Base-by-base conservation (phyloP, 2,113 vertebrate genomes). In the Circaetus cinerascens region DNA sequence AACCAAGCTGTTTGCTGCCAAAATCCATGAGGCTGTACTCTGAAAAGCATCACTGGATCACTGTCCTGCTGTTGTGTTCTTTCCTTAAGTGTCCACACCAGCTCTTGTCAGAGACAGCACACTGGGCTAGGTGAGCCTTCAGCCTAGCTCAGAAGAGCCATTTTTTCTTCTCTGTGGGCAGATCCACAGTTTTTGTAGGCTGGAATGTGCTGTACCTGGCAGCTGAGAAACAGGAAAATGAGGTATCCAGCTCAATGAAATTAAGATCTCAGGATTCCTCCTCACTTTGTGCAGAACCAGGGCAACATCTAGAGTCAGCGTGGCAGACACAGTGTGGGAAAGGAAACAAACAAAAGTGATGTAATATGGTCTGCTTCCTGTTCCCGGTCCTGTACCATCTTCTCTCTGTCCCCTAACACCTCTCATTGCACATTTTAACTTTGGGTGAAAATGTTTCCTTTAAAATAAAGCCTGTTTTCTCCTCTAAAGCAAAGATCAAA, bases 381-480 rank as follows among this genome's bases (percentile, higher is more conserved):
- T 8, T 40, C 71, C 57, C 26, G 3, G 30, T 62, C 68, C 46
- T 63, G 64, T 34, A 57, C 4, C 48, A 40, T 71, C 86, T 50
- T 43, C 73, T 66, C 51, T 46, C 50, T 3, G 13, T 73, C 86
- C 85, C 57, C 67, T 46, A 40, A 62, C 50, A 72, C 66, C 67
- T 82, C 72, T 68, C 84, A 27, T 2, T 22, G 71, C 56, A 67
- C 51, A 62, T 92, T 94, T 88, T 48, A 80, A 86, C 84, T 81
- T 22, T 2, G 80, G 38, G 77, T 87, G 80, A 60, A 78, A 95
- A 82, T 20, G 62, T 59, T 90, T 66, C 80, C 73, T 86, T 93
- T 91, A 59, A 69, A 93, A 76, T 53, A 38, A 85, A 95, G 74
- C 62, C 50, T 40, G 57, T 91, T 90, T 90, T 93, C 93, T 95